phyloP scores from a whole-genome alignment of 1,140 invertebrate species.

The Drosophila leontia region DNA sequence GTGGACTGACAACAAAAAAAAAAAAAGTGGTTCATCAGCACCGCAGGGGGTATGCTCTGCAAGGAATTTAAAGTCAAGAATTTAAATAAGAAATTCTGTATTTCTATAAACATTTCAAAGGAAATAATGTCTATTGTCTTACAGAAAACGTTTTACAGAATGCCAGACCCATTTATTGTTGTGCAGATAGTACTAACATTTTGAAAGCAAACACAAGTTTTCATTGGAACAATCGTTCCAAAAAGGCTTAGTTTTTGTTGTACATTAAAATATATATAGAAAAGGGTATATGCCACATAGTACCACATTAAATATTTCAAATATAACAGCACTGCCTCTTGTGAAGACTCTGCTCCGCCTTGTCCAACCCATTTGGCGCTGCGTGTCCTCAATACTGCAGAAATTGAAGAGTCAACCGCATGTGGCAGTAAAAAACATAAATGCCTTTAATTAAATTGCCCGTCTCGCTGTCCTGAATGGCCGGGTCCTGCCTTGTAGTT shows the following conservation, averaged over 20 bases:
- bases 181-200: neutral
- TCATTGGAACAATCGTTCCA: neutral
- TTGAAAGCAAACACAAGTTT: neutral
- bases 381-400: slow-evolving; percentile 6
- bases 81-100: neutral
- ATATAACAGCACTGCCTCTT: neutral
- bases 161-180: neutral
- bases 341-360: too few species aligned
- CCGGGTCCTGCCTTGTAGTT: slow-evolving; percentile 10
- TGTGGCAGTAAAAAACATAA: slow-evolving; percentile 62
- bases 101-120: neutral
- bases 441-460: slow-evolving; percentile 77
- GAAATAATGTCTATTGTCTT: neutral
- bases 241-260: neutral
- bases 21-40: neutral
- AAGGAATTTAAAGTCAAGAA: neutral
- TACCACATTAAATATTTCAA: neutral
- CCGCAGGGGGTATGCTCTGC: slow-evolving; percentile 21
- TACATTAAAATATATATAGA: neutral
- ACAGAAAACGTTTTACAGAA: neutral
- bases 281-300: neutral
- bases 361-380: neutral
- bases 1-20: neutral
- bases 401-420: slow-evolving; percentile 44
- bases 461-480: slow-evolving; percentile 34